A percentile compares a stretch with the other conserved stretches of the same genome.
phyloP scores from a whole-genome alignment of 2,888 invertebrate genomes.

The Pilophorus perplexus region DNA sequence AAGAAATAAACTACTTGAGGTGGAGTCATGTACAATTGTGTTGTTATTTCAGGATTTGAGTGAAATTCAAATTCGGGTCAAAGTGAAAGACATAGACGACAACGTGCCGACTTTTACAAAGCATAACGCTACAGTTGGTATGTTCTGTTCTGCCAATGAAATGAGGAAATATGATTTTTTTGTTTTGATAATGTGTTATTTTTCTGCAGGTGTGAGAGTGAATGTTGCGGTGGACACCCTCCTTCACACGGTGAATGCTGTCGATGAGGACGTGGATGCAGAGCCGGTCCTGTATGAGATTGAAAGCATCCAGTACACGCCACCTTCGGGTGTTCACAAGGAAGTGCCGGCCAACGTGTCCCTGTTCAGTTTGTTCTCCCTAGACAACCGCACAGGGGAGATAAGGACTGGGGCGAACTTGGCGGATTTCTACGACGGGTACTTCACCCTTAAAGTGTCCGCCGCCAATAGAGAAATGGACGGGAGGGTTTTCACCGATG shows the following conservation, averaged over 20 bases:
- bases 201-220: constrained; percentile 67
- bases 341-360: constrained; percentile 33
- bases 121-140: constrained; percentile 63
- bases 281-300: constrained; percentile 63
- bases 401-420: constrained; percentile 67
- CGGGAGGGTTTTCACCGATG: constrained; percentile 51
- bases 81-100: constrained; percentile 69
- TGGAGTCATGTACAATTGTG: no score
- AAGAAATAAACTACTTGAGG: no score
- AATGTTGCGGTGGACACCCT: constrained; percentile 72
- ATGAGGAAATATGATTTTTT: no score
- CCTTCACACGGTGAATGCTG: constrained; percentile 65
- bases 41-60: constrained; percentile 62
- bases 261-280: constrained; percentile 67
- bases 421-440: constrained; percentile 65
- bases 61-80: constrained; percentile 64
- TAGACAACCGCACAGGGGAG: constrained; percentile 69
- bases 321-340: constrained; percentile 24
- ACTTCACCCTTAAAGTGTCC: constrained; percentile 56
- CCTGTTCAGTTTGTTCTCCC: constrained; percentile 55
- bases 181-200: no score
- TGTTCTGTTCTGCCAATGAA: constrained; percentile 39
- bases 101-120: constrained; percentile 67
- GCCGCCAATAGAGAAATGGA: constrained; percentile 50
- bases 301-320: constrained; percentile 52